Conservation (phyloP, 2,888 invertebrate species). For the Parascotia fuliginaria region DNA sequence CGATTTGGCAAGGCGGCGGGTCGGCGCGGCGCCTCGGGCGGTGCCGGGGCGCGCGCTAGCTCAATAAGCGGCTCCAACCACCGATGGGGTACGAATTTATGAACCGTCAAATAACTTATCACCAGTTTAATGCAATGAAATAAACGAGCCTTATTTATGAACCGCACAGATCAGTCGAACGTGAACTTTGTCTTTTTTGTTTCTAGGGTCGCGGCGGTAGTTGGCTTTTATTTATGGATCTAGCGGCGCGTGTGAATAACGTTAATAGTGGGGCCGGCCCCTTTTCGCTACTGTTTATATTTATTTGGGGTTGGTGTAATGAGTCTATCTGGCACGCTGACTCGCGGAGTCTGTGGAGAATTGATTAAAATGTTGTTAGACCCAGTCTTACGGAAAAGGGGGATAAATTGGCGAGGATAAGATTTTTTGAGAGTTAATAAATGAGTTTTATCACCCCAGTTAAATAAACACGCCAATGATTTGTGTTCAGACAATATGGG, state of each 20-base stretch:
- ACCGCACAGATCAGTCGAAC: conserved; percentile 75
- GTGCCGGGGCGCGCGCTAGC: conserved; percentile 59
- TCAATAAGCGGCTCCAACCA: conserved; percentile 59
- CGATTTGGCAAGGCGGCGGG: conserved; percentile 76
- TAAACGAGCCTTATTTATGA: conserved; percentile 81
- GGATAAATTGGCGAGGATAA: conserved; percentile 67
- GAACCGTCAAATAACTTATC: conserved; percentile 85
- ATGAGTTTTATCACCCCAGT: conserved; percentile 65
- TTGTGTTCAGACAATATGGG: conserved; percentile 42
- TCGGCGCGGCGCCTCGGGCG: conserved; percentile 68
- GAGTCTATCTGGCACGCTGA: conserved; percentile 83
- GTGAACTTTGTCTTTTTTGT: conserved; percentile 76
- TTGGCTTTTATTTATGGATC: conserved; percentile 81
- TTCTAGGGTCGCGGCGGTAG: conserved; percentile 71
- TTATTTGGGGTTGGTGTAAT: conserved; percentile 84
- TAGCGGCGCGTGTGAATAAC: conserved; percentile 83
- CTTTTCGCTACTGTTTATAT: conserved; percentile 83
- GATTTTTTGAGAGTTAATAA: conserved; percentile 70
- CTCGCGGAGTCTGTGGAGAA: conserved; percentile 84
- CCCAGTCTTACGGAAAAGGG: conserved; percentile 79
- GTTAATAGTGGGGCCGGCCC: conserved; percentile 81
- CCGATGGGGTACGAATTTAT: conserved; percentile 77
- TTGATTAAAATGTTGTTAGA: conserved; percentile 85
- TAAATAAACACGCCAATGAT: conserved; percentile 49
- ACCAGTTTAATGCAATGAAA: conserved; percentile 83